Evolutionary conservation across 2,797 vertebrate genomes (phyloP).

Genomic region (Eulemur mongoz): DNA sequence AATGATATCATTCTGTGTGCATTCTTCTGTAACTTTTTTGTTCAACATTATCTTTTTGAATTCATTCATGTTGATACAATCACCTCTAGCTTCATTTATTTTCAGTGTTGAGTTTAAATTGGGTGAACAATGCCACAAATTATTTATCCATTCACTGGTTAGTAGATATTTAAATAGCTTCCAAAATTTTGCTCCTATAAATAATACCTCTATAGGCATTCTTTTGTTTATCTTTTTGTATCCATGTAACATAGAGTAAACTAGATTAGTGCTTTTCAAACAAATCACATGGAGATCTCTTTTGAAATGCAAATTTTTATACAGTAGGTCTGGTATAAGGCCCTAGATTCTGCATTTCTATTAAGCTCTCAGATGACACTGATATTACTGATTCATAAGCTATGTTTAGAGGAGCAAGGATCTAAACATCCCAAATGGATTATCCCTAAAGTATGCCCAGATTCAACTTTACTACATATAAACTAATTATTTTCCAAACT

Average conservation of each 20-base stretch:
- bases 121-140: not conserved
- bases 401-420: not conserved
- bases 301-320: not conserved
- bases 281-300: not conserved
- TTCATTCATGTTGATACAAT: not conserved
- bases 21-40: not conserved
- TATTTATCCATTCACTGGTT: not conserved
- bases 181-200: not conserved
- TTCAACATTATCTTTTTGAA: not conserved
- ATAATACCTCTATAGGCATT: not conserved
- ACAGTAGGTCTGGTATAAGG: not conserved
- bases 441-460: not conserved
- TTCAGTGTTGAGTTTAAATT: not conserved
- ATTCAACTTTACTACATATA: not conserved
- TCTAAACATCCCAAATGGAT: not conserved
- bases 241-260: not conserved
- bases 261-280: not conserved
- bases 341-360: not conserved
- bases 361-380: not conserved
- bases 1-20: not conserved
- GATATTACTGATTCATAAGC: not conserved
- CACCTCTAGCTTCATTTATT: not conserved
- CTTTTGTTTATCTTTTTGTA: not conserved
- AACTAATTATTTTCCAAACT: not conserved
- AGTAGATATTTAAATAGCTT: conserved; percentile 3